These are phyloP conservation scores for Etheostoma perlongum DNA, from an alignment of 2,797 vertebrate species.

Conservation along the genomic window DNA sequence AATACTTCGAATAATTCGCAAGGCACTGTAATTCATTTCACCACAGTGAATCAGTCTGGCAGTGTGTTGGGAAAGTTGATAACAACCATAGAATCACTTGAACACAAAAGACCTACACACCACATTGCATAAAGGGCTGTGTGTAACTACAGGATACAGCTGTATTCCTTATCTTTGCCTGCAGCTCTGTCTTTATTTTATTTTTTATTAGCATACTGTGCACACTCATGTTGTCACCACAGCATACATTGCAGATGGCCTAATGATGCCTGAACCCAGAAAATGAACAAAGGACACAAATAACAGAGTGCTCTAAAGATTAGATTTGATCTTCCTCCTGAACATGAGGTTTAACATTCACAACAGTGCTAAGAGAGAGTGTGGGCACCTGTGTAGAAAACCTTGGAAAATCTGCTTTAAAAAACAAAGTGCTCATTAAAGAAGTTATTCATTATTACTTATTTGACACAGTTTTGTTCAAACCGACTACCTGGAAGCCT, in stretches of 20 bases:
- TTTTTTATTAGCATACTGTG: conserved; percentile 23
- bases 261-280: conserved; percentile 13
- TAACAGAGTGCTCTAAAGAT: not conserved
- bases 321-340: conserved; percentile 14
- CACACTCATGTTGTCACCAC: conserved; percentile 21
- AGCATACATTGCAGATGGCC: conserved; percentile 23
- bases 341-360: not conserved
- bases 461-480: not conserved
- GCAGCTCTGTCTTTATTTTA: conserved; percentile 15
- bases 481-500: not conserved
- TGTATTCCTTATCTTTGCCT: conserved; percentile 28
- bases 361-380: not conserved
- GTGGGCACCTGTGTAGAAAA: not conserved
- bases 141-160: conserved; percentile 47
- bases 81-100: conserved; percentile 46
- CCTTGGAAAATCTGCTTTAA: not conserved
- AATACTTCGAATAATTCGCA: too few relatives aligned
- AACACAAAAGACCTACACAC: conserved; percentile 51
- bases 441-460: not conserved
- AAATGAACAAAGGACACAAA: conserved; percentile 17
- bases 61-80: conserved; percentile 42
- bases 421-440: not conserved
- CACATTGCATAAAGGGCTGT: conserved; percentile 12
- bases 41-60: conserved; percentile 57
- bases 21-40: conserved; percentile 38